Base-by-base conservation (phyloP, 1,140 invertebrate genomes). In the Cyphomyrmex costatus region DNA sequence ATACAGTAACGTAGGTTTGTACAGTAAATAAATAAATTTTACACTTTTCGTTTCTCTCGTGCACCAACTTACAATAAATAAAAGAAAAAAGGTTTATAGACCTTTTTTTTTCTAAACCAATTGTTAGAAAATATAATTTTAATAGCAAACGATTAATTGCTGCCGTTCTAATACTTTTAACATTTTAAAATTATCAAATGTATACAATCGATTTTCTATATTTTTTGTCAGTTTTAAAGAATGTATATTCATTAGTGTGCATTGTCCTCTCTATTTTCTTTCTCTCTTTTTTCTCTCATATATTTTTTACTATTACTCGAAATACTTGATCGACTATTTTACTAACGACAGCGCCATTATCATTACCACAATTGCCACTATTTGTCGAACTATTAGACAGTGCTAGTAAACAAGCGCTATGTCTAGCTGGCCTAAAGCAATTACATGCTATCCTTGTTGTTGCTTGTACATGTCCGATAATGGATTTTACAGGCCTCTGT, bases 371-470 rank as follows among this genome's bases (percentile, higher is more conserved):
- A 87, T 88, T 88, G 56, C 53, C 24, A 46, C 74, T 78, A 70
- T 82, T 88, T 61, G 71, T 85, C 71, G 27, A n/a, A 42, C 21
- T 60, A 56, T 87, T 61, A 82, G 68, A 24, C 27, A 36, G 8
- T 27, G 19, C n/a, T 70, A 53, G 82, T 70, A 85, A 87, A 88
- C 66, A 88, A 82, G 61, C 79, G 19, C n/a, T 21, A 24, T 42
- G 10, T 73, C 53, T 86, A 42, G 8, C 33, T 66, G 21, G 46
- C 53, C 16, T 78, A 70, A 78, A 86, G 30, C 53, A 78, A 87
- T 87, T 85, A 87, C n/a, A n/a, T n/a, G n/a, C 42, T 10, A 46
- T 49, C 10, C n/a, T 16, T 42, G 7, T 21, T 24, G 14, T 68
- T 56, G 36, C 19, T 24, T 71, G 19, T 56, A 46, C n/a, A 30